Conservation (phyloP, 2,888 invertebrate genomes). For the Thereva nobilitata region DNA sequence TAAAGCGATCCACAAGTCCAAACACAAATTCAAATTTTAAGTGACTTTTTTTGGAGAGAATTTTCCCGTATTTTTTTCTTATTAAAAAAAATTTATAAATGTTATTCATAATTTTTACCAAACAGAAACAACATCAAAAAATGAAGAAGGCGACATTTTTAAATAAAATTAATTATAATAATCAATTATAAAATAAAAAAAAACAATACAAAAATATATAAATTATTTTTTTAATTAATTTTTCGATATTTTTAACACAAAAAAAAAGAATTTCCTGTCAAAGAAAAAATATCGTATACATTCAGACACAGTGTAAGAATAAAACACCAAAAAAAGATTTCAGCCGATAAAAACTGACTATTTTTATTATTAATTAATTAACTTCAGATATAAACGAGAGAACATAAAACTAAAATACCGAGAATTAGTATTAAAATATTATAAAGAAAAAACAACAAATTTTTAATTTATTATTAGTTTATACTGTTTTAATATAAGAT, state of each 20-base stretch:
- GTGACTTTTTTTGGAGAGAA: too few species aligned
- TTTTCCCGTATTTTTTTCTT: neutral
- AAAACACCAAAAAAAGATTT: conserved; percentile 39
- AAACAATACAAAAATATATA: neutral
- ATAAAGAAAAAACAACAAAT: too few species aligned
- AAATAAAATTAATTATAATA: conserved; percentile 3
- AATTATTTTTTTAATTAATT: conserved; percentile 2
- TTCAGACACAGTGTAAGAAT: conserved; percentile 42
- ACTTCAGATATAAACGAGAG: too few species aligned
- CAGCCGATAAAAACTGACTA: conserved; percentile 10
- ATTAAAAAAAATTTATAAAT: neutral
- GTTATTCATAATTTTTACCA: neutral
- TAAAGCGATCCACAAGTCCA: too few species aligned
- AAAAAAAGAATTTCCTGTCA: conserved; percentile 11
- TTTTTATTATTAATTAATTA: neutral
- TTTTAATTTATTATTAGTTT: too few species aligned
- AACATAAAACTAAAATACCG: too few species aligned
- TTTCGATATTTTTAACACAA: conserved; percentile 3
- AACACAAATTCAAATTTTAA: too few species aligned
- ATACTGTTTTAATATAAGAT: too few species aligned
- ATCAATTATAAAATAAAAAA: conserved; percentile 11
- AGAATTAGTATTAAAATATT: too few species aligned
- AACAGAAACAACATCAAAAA: neutral
- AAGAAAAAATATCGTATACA: conserved; percentile 25
- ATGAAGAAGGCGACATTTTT: conserved; percentile 19